These are phyloP conservation scores for Gila orcuttii DNA, from an alignment of 2,113 vertebrate species.

Conservation along the genomic window DNA sequence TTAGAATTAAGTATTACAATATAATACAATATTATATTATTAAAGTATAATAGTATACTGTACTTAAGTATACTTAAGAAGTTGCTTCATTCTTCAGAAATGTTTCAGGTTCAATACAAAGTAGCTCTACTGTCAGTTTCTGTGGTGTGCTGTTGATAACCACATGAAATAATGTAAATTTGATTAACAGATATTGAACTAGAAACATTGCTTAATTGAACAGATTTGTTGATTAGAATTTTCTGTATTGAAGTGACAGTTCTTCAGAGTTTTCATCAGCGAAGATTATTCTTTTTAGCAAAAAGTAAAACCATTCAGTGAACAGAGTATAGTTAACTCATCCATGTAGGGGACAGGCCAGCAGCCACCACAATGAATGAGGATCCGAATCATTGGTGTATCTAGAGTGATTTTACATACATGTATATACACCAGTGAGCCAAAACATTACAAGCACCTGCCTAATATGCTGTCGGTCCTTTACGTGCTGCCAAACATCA, in stretches of 20 bases:
- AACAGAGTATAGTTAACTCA: no score
- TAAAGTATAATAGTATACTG: background rate
- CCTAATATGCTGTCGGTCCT: no score
- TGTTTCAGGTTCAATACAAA: background rate
- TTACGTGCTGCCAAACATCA: no score
- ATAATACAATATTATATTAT: background rate
- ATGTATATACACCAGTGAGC: background rate
- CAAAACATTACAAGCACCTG: no score
- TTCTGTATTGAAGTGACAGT: background rate
- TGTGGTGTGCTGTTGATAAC: background rate
- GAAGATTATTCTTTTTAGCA: background rate
- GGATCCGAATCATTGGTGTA: no score
- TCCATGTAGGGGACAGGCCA: no score
- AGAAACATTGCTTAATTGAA: background rate
- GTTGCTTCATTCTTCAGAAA: background rate
- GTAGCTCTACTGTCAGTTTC: background rate
- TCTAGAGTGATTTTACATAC: background rate
- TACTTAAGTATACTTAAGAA: background rate
- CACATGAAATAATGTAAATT: background rate
- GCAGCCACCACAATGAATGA: no score
- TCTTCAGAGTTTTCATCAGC: background rate
- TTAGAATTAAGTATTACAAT: background rate
- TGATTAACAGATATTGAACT: background rate
- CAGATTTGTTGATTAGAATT: background rate
- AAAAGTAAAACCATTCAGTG: background rate